Base-by-base conservation (phyloP, 2,888 invertebrate species). In the Argyra leucocephala region DNA sequence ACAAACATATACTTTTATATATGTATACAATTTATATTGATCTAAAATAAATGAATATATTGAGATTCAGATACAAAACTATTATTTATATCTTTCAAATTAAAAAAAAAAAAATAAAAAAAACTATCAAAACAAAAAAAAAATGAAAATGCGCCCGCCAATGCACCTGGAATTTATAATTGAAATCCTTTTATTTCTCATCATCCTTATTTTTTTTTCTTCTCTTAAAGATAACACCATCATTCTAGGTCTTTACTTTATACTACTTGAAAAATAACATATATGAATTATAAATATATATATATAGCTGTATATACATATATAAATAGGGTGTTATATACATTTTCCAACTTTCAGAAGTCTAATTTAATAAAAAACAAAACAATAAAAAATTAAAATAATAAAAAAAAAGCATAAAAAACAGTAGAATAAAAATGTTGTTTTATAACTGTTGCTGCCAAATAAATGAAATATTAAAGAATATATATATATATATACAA, bases 131-230 rank as follows among this genome's bases (percentile, higher is more conserved):
- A 31, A 31, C 6, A 31, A 31, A 10, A 31, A 7, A 31, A 31
- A 31, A 31, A 10, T 7, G 10, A 31, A 31, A 48, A 18, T n/a
- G 48, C 48, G 15, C 48, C n/a, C 48, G 48, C 48, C 48, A 48
- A 48, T 48, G 48, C 48, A 48, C 48, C 48, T 48, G 48, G 48
- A 48, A 48, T 48, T 48, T 48, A 48, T 48, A 48, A 48, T 48
- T 48, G 48, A 48, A 48, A 48, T 48, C 15, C 18, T 48, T 48
- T 48, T 48, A 48, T 12, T 48, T 48, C n/a, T 48, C 48, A 18
- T 48, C 48, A 48, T 37, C 37, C 5, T 48, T 18, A 15, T 48
- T 5, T 48, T 48, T 15, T 48, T 48, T 48, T 48, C 18, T 48
- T 37, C 15, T 37, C 12, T 37, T 12, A 37, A 9, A 37, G 37